These are phyloP conservation scores for Leucoraja ocellata DNA, from an alignment of 2,797 vertebrate species.

Conservation along the genomic window DNA sequence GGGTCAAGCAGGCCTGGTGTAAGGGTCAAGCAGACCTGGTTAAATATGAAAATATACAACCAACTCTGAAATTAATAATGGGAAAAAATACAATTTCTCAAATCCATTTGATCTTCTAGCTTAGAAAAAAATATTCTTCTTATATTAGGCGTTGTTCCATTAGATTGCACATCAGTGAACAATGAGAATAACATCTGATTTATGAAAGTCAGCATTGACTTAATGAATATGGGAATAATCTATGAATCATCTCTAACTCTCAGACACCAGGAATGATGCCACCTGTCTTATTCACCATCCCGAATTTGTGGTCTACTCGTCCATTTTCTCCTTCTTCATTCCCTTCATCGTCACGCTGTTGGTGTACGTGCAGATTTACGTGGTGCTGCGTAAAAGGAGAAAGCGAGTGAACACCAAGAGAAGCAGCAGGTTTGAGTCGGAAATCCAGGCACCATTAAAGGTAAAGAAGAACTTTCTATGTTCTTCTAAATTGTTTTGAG, in stretches of 20 bases:
- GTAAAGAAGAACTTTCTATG: slow-evolving; percentile 50
- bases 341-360: slow-evolving; percentile 97
- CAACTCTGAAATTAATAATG: not conserved
- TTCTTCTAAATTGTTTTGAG: slow-evolving; percentile 31
- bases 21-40: not conserved
- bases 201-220: too few species aligned
- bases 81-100: too few species aligned
- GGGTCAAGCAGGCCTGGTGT: not conserved
- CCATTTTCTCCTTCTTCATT: slow-evolving; percentile 97
- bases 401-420: slow-evolving; percentile 93
- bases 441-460: slow-evolving; percentile 69
- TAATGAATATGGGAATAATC: not conserved
- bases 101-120: not conserved
- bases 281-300: slow-evolving; percentile 90
- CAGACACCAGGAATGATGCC: slow-evolving; percentile 72
- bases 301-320: slow-evolving; percentile 95
- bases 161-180: too few species aligned
- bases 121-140: not conserved
- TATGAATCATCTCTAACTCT: not conserved
- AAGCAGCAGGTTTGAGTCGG: slow-evolving; percentile 57
- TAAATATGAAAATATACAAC: not conserved
- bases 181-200: too few species aligned
- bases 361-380: slow-evolving; percentile 96
- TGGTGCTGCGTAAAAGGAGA: slow-evolving; percentile 82
- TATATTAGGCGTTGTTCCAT: too few species aligned